These are phyloP conservation scores for Arctopsyche grandis DNA, from an alignment of 1,140 invertebrate species.

Conservation along the genomic window DNA sequence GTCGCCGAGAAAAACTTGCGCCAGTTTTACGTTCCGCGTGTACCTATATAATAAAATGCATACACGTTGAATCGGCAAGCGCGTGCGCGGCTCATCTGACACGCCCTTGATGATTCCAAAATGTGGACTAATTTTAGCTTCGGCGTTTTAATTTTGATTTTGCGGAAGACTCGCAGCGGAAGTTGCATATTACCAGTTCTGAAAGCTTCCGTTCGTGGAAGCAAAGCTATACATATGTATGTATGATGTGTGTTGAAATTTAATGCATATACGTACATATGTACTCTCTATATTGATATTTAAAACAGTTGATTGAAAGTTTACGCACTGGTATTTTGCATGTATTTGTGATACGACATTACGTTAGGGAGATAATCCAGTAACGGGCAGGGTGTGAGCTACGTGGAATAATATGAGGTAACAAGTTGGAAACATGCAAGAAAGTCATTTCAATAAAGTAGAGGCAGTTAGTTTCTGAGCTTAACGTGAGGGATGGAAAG, in stretches of 20 bases:
- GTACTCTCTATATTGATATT: no score
- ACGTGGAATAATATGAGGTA: conserved; percentile 12
- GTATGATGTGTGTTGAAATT: no score
- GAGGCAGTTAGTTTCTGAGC: conserved; percentile 30
- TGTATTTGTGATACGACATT: conserved; percentile 6
- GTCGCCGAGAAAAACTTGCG: conserved; percentile 38
- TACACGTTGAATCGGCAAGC: not conserved
- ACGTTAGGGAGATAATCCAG: no score
- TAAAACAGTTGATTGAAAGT: no score
- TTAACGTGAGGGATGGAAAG: conserved; percentile 42
- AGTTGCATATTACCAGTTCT: conserved; percentile 4
- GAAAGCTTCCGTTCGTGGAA: not conserved
- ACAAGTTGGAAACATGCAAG: conserved; percentile 47
- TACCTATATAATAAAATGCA: conserved; percentile 28
- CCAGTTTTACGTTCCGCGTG: conserved; percentile 17
- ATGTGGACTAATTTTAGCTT: not conserved
- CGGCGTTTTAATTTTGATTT: not conserved
- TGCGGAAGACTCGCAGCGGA: not conserved
- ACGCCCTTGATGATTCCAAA: not conserved
- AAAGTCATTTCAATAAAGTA: conserved; percentile 49
- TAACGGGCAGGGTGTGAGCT: not conserved
- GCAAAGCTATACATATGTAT: no score
- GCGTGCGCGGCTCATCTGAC: not conserved
- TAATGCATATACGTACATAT: no score
- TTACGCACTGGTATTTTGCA: conserved; percentile 4